phyloP scores from a whole-genome alignment of 2,888 invertebrate species.

The Prosapia bicincta region DNA sequence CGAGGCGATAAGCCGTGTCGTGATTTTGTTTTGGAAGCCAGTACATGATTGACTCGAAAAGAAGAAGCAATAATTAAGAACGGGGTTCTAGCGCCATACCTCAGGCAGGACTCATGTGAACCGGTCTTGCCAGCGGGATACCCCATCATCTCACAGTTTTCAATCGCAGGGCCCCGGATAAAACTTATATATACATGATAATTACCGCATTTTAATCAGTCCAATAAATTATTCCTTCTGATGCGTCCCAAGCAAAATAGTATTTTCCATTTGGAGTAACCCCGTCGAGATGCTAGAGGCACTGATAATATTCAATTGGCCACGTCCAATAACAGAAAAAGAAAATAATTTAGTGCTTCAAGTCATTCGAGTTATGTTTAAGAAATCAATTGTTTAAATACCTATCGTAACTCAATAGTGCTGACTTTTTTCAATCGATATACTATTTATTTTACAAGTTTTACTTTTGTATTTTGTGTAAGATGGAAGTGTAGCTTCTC shows the following conservation, averaged over 20 bases:
- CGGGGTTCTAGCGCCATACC: background rate
- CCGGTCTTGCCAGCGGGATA: slow-evolving; percentile 7
- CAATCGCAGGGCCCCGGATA: slow-evolving; percentile 18
- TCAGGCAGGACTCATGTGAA: background rate
- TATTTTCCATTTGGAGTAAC: slow-evolving; percentile 25
- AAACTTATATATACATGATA: slow-evolving; percentile 27
- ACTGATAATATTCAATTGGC: background rate
- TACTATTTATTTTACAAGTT: too few species aligned
- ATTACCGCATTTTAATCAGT: slow-evolving; percentile 27
- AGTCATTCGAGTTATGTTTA: background rate
- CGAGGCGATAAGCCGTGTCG: background rate
- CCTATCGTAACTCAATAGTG: too few species aligned
- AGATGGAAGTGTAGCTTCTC: too few species aligned
- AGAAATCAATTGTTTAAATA: too few species aligned
- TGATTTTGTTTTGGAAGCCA: background rate
- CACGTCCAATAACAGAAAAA: background rate
- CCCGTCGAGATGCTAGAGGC: slow-evolving; percentile 11
- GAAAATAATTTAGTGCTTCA: background rate
- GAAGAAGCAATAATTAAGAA: background rate
- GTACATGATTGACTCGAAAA: background rate
- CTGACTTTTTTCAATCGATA: too few species aligned
- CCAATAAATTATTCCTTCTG: slow-evolving; percentile 17
- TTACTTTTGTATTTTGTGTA: too few species aligned
- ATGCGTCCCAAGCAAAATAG: slow-evolving; percentile 12
- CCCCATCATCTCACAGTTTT: slow-evolving; percentile 26